A percentile compares a stretch with the other conserved stretches of the same genome.
phyloP scores from a whole-genome alignment of 2,888 invertebrate species.

The Tholera decimalis region DNA sequence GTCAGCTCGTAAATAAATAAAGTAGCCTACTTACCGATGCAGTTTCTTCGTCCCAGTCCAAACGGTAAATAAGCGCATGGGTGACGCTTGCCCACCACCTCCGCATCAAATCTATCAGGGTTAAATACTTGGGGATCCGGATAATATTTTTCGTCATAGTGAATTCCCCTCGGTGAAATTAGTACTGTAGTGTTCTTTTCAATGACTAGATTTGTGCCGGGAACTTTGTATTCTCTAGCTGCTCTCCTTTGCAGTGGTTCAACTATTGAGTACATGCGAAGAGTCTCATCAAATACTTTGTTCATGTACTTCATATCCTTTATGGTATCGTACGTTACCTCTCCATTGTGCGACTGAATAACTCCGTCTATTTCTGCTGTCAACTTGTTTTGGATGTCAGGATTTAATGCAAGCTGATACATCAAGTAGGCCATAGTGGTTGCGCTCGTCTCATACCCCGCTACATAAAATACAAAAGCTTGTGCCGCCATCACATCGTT shows the following conservation, averaged over 20 bases:
- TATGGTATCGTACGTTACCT: constrained; percentile 80
- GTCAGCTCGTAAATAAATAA: not conserved
- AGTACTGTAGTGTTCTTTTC: constrained; percentile 75
- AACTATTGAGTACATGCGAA: constrained; percentile 85
- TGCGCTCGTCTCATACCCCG: constrained; percentile 86
- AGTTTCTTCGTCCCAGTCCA: constrained; percentile 83
- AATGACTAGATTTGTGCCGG: constrained; percentile 76
- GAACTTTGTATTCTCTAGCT: constrained; percentile 74
- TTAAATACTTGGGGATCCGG: constrained; percentile 84
- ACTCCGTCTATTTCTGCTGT: constrained; percentile 74
- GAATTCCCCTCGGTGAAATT: constrained; percentile 80
- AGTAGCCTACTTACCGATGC: constrained; percentile 77
- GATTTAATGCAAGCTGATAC: constrained; percentile 67
- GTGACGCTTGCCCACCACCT: constrained; percentile 73
- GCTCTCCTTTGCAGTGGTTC: constrained; percentile 79
- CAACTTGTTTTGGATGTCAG: constrained; percentile 79
- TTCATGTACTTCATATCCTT: constrained; percentile 81
- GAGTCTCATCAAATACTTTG: constrained; percentile 78
- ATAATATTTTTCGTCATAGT: constrained; percentile 82
- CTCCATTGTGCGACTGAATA: constrained; percentile 70
- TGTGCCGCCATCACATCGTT: constrained; percentile 80
- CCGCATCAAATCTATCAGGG: constrained; percentile 84
- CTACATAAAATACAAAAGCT: constrained; percentile 84
- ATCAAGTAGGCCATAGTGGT: constrained; percentile 77
- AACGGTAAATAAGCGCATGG: constrained; percentile 82